Conservation (phyloP, 2,113 vertebrate species). For the Coregonus clupeaformis region DNA sequence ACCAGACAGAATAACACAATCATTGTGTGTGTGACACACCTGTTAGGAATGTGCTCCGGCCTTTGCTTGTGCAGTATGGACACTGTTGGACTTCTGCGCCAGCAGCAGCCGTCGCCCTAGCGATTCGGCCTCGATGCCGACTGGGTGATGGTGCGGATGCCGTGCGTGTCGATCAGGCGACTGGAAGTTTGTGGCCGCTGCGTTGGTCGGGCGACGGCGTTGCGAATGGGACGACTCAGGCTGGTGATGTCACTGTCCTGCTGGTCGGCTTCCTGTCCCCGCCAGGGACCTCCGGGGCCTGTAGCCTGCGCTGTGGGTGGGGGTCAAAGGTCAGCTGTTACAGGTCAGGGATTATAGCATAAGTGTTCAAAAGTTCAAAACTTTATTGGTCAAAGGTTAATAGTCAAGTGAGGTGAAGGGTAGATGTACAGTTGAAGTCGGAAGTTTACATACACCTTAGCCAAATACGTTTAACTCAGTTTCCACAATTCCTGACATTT, state of each 20-base stretch:
- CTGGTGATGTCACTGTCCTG: slow-evolving; percentile 77
- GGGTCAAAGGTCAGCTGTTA: slow-evolving; percentile 11
- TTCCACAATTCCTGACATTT: too few relatives aligned
- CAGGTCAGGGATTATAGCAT: background rate
- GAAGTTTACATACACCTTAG: too few relatives aligned
- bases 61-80: slow-evolving; percentile 67
- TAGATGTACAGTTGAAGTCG: too few relatives aligned
- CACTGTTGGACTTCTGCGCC: slow-evolving; percentile 62
- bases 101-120: slow-evolving; percentile 36
- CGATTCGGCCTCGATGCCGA: slow-evolving; percentile 71
- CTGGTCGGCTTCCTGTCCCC: slow-evolving; percentile 72
- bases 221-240: slow-evolving; percentile 72
- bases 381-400: too few relatives aligned
- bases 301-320: slow-evolving; percentile 76
- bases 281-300: slow-evolving; percentile 76
- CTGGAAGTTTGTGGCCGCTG: slow-evolving; percentile 78
- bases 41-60: slow-evolving; percentile 65
- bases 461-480: too few relatives aligned
- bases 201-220: slow-evolving; percentile 70
- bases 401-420: background rate
- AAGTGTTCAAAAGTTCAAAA: too few relatives aligned
- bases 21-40: slow-evolving; percentile 71
- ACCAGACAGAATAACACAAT: background rate
- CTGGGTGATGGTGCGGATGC: slow-evolving; percentile 79
- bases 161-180: slow-evolving; percentile 70